Base-by-base conservation (phyloP, 2,888 invertebrate genomes). In the Tromatobia lineatoria region DNA sequence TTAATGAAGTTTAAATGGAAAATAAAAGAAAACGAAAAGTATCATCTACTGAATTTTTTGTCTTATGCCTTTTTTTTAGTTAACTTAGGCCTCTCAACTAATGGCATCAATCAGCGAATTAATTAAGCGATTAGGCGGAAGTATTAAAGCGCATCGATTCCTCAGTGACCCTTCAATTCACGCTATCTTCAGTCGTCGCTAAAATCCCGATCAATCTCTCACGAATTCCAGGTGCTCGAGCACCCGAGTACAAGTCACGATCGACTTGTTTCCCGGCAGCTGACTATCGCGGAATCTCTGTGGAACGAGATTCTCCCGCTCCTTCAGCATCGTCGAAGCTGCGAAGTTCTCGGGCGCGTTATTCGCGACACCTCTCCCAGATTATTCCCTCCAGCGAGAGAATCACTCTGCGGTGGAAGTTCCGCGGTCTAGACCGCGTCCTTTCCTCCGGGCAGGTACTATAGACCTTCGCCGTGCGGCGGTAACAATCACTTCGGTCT, bases 351-450 rank as follows among this genome's bases (percentile, higher is more conserved):
- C 54, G 23, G 25, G 20, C 20, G n/a, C 42, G 29, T 18, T 47
- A 38, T 59, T 34, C 61, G n/a, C 83, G 64, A 75, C 79, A 71
- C 75, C 59, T 78, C 59, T 52, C 61, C 47, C 45, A 38, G 61
- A 80, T 70, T 71, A 42, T 57, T 79, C 11, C 57, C 71, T 66
- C 54, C 29, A 45, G 57, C 67, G n/a, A 20, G 23, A 34, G 57
- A 42, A 45, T 29, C n/a, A 69, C 66, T 75, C 71, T 54, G 67
- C 77, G 84, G 73, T 84, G 42, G 20, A 29, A 81, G 61, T 70
- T 69, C 71, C 71, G 75, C 71, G 75, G 80, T 71, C 59, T 67
- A 59, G n/a, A 66, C 70, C 70, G 52, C 45, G 54, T 67, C 70
- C 18, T 64, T 47, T 15, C 8, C 25, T 47, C 59, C 34, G 11